phyloP scores from a whole-genome alignment of 2,113 vertebrate genomes.

The Hemichromis elongatus region DNA sequence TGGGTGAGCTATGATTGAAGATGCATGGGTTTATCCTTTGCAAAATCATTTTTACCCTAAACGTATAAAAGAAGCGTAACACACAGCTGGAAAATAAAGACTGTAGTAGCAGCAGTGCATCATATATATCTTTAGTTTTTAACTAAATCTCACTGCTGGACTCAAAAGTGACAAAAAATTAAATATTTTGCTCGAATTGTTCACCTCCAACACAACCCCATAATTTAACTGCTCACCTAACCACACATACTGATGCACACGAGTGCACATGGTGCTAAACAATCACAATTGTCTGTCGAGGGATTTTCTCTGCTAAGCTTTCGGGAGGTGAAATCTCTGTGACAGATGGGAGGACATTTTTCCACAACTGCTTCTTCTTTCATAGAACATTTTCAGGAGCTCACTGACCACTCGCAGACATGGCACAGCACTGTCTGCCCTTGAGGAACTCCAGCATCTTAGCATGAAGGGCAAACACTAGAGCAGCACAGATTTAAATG shows the following conservation, averaged over 20 bases:
- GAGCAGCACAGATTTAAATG: not conserved
- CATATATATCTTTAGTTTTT: not conserved
- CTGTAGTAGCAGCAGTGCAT: not conserved
- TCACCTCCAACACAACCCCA: not conserved
- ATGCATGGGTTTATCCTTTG: not conserved
- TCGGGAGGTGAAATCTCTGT: conserved; percentile 39
- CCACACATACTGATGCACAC: not conserved
- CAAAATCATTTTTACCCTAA: not conserved
- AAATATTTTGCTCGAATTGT: not conserved
- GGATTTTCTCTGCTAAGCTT: conserved; percentile 53
- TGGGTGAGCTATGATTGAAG: not conserved
- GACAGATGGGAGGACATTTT: conserved; percentile 51
- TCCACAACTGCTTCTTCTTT: conserved; percentile 20
- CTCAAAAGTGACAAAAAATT: not conserved
- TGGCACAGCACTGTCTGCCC: not conserved
- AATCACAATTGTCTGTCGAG: conserved; percentile 39
- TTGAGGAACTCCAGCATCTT: not conserved
- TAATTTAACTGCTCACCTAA: not conserved
- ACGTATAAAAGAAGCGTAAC: not conserved
- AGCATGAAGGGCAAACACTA: not conserved
- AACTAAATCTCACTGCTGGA: not conserved
- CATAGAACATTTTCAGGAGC: not conserved
- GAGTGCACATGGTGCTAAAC: conserved; percentile 23
- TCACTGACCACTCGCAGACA: not conserved
- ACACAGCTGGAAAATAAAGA: not conserved